These are phyloP conservation scores for Linepithema humile DNA, from an alignment of 1,140 invertebrate species.

Conservation along the genomic window DNA sequence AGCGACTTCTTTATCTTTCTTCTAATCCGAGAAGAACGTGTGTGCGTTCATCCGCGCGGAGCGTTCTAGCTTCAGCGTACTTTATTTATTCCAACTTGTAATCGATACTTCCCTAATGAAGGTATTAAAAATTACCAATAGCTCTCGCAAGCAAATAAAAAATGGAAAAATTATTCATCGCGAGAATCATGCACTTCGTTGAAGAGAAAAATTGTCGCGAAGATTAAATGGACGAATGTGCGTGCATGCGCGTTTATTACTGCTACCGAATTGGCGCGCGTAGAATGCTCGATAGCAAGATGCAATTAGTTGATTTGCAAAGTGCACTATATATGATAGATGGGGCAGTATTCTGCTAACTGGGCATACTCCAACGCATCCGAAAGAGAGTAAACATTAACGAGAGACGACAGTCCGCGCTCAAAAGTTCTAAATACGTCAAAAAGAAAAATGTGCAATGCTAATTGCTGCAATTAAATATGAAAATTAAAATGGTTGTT, in stretches of 20 bases:
- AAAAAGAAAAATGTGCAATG: not conserved
- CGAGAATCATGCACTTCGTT: not conserved
- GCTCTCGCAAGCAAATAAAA: not conserved
- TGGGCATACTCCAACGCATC: not conserved
- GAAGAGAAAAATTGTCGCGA: not conserved
- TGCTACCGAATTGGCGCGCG: not conserved
- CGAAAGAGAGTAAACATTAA: not conserved
- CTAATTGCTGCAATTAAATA: not conserved
- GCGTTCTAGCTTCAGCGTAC: not conserved
- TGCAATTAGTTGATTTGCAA: constrained; percentile 54
- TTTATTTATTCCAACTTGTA: not conserved
- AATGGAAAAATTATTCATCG: not conserved
- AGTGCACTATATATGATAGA: not conserved
- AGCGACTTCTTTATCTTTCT: not conserved
- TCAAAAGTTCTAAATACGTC: not conserved
- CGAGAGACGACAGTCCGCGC: not conserved
- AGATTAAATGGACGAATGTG: constrained; percentile 36
- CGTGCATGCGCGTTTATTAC: not conserved
- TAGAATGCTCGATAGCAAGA: constrained; percentile 43
- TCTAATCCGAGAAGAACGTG: not conserved
- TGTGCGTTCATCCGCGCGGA: not conserved
- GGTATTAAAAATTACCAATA: not conserved
- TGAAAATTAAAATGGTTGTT: not conserved
- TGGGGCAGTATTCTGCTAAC: not conserved
- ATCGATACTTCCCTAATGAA: not conserved